These are phyloP conservation scores for Takifugu ocellatus DNA, from an alignment of 2,797 vertebrate genomes.

Conservation along the genomic window DNA sequence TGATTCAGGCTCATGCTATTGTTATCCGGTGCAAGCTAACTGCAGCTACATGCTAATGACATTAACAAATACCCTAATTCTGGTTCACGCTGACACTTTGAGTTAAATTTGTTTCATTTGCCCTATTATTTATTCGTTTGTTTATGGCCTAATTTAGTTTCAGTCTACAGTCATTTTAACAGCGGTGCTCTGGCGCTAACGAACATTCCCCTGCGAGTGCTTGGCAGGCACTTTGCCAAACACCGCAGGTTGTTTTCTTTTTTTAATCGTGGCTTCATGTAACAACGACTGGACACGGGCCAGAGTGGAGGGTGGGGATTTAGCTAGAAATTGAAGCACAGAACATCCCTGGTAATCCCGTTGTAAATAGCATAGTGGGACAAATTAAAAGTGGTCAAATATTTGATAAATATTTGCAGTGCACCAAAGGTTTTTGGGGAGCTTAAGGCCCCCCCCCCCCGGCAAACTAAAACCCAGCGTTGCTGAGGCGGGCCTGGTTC, in stretches of 20 bases:
- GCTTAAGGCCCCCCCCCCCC: no score
- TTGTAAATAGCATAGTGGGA: conserved; percentile 46
- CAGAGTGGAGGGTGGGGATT: conserved; percentile 36
- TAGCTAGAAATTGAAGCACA: conserved; percentile 27
- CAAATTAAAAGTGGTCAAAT: conserved; percentile 46
- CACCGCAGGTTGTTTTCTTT: conserved; percentile 3
- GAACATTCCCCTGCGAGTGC: conserved; percentile 19
- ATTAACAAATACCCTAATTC: conserved; percentile 6
- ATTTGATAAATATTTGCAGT: conserved; percentile 44
- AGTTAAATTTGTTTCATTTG: no score
- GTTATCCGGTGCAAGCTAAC: conserved; percentile 33
- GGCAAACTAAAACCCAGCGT: background rate
- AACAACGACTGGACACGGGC: conserved; percentile 11
- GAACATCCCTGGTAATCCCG: conserved; percentile 51
- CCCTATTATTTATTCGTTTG: background rate
- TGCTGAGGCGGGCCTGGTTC: no score
- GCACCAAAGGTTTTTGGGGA: no score
- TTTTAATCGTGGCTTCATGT: background rate
- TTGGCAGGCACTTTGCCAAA: conserved; percentile 6
- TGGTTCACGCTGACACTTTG: background rate
- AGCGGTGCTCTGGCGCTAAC: conserved; percentile 8
- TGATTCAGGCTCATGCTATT: conserved; percentile 40
- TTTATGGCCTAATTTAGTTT: background rate
- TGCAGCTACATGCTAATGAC: conserved; percentile 9
- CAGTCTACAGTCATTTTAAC: background rate